Conservation (phyloP, 2,888 invertebrate species). For the Hirtodrosophila alboralis region DNA sequence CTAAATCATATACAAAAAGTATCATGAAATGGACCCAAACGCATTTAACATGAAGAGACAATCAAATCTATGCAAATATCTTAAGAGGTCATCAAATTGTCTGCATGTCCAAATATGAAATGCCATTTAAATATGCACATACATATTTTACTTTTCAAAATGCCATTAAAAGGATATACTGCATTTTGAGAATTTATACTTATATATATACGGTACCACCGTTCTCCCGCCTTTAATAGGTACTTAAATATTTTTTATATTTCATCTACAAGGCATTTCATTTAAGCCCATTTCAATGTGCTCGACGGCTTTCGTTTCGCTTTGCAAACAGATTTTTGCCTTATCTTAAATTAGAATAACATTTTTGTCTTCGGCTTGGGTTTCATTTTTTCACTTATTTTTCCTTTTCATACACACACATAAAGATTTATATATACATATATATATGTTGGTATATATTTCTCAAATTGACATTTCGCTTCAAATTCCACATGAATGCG, state of each 20-base stretch:
- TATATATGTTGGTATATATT: slow-evolving; percentile 44
- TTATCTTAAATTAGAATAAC: slow-evolving; percentile 77
- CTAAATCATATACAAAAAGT: background rate
- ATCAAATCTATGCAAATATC: slow-evolving; percentile 22
- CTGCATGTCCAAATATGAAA: slow-evolving; percentile 24
- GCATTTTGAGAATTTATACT: too few relatives aligned
- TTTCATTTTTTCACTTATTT: slow-evolving; percentile 19
- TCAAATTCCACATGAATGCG: slow-evolving; percentile 77
- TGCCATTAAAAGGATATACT: slow-evolving; percentile 15
- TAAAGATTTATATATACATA: slow-evolving; percentile 11
- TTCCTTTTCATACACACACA: slow-evolving; percentile 16
- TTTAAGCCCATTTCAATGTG: slow-evolving; percentile 48
- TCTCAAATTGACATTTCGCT: slow-evolving; percentile 76
- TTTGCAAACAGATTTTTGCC: slow-evolving; percentile 67
- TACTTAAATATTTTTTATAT: slow-evolving; percentile 49
- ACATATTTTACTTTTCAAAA: slow-evolving; percentile 10
- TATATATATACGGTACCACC: too few relatives aligned
- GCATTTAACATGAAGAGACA: too few relatives aligned
- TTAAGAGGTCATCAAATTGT: slow-evolving; percentile 20
- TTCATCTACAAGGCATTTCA: slow-evolving; percentile 20
- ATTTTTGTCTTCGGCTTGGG: slow-evolving; percentile 59
- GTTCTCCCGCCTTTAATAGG: slow-evolving; percentile 48
- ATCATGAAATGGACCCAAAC: too few relatives aligned
- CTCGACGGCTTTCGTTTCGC: slow-evolving; percentile 36
- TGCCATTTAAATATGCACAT: slow-evolving; percentile 22